phyloP scores from a whole-genome alignment of 2,888 invertebrate genomes.

The Macrophya annulata region DNA sequence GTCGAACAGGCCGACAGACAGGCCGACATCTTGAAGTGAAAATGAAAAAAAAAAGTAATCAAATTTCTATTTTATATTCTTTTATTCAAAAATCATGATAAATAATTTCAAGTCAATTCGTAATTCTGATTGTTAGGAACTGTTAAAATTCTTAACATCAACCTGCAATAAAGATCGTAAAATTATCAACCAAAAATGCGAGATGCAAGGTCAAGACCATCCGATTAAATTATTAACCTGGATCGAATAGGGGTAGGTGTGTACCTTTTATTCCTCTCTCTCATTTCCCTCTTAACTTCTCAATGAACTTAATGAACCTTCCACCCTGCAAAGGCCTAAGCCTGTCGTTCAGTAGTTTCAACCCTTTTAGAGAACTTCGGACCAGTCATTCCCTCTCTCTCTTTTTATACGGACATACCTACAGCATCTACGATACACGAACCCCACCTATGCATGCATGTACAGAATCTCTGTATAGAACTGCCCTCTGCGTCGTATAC shows the following conservation, averaged over 20 bases:
- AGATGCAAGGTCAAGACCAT: constrained; percentile 2
- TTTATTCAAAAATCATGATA: too few relatives aligned
- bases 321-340: neutral
- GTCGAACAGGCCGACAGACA: too few relatives aligned
- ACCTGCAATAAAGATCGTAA: neutral
- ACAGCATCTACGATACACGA: constrained; percentile 35
- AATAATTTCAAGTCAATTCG: too few relatives aligned
- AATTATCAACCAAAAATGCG: neutral
- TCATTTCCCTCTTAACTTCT: neutral
- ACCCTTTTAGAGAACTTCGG: constrained; percentile 28
- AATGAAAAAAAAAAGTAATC: too few relatives aligned
- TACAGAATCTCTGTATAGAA: neutral
- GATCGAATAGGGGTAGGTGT: neutral
- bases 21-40: too few relatives aligned
- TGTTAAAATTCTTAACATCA: too few relatives aligned
- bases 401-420: constrained; percentile 7
- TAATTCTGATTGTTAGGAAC: too few relatives aligned
- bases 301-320: constrained; percentile 23
- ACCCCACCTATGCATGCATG: neutral
- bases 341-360: constrained; percentile 41
- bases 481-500: constrained; percentile 5
- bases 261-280: neutral
- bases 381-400: neutral
- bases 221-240: constrained; percentile 28
- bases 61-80: too few relatives aligned